Conservation (phyloP, 1,140 invertebrate species). For the Bombus consobrinus region DNA sequence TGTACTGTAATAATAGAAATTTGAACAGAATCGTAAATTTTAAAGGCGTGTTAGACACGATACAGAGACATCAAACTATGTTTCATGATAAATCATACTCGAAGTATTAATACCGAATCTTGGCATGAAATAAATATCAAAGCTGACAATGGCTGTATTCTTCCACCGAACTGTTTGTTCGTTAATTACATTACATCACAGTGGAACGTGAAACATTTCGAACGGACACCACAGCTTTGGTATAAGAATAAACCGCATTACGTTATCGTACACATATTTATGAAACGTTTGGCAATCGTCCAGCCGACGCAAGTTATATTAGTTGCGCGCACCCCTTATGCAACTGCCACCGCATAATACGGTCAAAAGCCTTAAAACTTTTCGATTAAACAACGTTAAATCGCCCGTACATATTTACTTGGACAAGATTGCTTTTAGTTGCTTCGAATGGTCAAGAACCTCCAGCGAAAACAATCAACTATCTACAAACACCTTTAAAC, state of each 20-base stretch:
- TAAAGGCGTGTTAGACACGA: fast-evolving
- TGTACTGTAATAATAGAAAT: no score
- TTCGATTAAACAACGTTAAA: not conserved
- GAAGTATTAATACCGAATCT: not conserved
- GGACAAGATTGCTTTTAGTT: not conserved
- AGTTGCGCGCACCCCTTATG: conserved; percentile 51
- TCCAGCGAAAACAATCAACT: not conserved
- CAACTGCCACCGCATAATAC: conserved; percentile 46
- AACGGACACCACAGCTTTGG: conserved; percentile 41
- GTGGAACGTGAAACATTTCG: conserved; percentile 29
- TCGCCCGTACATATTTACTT: not conserved
- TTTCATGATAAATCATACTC: not conserved
- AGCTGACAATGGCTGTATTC: conserved; percentile 14
- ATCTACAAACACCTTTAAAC: not conserved
- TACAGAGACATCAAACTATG: not conserved
- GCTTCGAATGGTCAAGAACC: conserved; percentile 2
- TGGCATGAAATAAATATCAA: not conserved
- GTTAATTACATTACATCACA: conserved; percentile 38
- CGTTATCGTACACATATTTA: conserved; percentile 67
- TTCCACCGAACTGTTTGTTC: conserved; percentile 18
- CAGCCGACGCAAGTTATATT: conserved; percentile 58
- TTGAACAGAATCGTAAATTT: no score
- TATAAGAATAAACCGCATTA: conserved; percentile 65
- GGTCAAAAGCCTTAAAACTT: conserved; percentile 48
- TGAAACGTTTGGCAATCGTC: conserved; percentile 61